Conservation (phyloP, 2,888 invertebrate species). For the Archaeoteleia sp. region DNA sequence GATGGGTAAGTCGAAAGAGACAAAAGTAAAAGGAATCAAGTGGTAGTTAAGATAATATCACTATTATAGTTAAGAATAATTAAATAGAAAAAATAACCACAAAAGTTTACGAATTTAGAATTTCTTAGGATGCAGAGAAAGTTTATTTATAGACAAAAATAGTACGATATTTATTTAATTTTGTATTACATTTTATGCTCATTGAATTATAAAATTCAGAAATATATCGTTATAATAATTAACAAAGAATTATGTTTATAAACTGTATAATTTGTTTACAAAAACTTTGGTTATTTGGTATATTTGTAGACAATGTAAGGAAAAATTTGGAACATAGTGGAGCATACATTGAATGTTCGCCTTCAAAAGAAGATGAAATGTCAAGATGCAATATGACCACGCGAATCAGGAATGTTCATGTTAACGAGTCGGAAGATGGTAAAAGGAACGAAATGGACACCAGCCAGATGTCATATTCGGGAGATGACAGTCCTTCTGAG, state of each 20-base stretch:
- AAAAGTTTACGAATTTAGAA: too few species aligned
- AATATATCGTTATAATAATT: too few species aligned
- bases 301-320: slow-evolving; percentile 46
- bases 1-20: slow-evolving; percentile 28
- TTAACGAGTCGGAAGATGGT: slow-evolving; percentile 40
- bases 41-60: too few species aligned
- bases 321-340: slow-evolving; percentile 57
- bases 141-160: too few species aligned
- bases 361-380: slow-evolving; percentile 51
- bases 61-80: too few species aligned
- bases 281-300: slow-evolving; percentile 8
- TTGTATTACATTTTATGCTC: too few species aligned
- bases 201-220: too few species aligned
- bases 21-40: too few species aligned
- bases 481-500: slow-evolving; percentile 79
- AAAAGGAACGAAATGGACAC: slow-evolving; percentile 65
- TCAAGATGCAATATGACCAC: slow-evolving; percentile 15
- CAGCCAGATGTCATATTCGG: slow-evolving; percentile 74
- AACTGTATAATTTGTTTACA: slow-evolving; percentile 18
- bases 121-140: too few species aligned
- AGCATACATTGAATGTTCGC: slow-evolving; percentile 53
- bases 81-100: too few species aligned
- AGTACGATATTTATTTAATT: too few species aligned
- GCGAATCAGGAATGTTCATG: slow-evolving; percentile 48
- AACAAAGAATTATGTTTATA: not conserved